Base-by-base conservation (phyloP, 2,888 invertebrate genomes). In the Isoperla grammatica region DNA sequence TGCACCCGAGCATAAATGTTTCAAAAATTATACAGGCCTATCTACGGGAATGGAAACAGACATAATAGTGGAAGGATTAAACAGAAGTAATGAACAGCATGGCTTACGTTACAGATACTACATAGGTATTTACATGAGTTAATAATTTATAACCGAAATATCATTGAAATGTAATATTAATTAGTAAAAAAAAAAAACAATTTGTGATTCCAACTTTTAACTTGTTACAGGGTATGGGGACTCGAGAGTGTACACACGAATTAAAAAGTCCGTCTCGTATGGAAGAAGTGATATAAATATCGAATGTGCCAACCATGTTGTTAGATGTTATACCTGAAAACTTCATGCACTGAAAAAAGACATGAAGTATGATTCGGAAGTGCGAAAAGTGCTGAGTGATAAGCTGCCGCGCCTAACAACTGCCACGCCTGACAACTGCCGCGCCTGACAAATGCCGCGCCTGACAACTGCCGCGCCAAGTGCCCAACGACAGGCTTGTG, bases 221-320 rank as follows among this genome's bases (percentile, higher is more conserved):
- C 19, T 17, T n/a, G n/a, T 17, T 11, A 9, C 45, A 45, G 45
- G 17, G 17, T 15, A 45, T 20, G 45, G 45, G 5, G 45, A 45
- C 45, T 45, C 45, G 2, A 45, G 45, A 11, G 45, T 45, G 2
- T 45, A 45, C 17, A 11, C 45, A 3, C 2, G 17, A 2, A 45
- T 45, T 13, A 20, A 19, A 20, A 20, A 45, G 19, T 11, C 15
- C 11, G 11, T 15, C 15, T 2, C 4, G 4, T 45, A 45, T 15
- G 45, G 45, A 15, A 12, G 8, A 5, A 3, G 6, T 3, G 15
- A 19, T 6, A 20, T 19, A 12, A 45, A 45, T 6, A 12, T 45
- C 19, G 45, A 45, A 12, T 45, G 45, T 45, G 45, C 45, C 19
- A 45, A 45, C 45, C 45, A 45, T 15, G 19, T 15, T 5, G 45